These are phyloP conservation scores for Pogonophryne albipinna DNA, from an alignment of 2,797 vertebrate species.

Conservation along the genomic window DNA sequence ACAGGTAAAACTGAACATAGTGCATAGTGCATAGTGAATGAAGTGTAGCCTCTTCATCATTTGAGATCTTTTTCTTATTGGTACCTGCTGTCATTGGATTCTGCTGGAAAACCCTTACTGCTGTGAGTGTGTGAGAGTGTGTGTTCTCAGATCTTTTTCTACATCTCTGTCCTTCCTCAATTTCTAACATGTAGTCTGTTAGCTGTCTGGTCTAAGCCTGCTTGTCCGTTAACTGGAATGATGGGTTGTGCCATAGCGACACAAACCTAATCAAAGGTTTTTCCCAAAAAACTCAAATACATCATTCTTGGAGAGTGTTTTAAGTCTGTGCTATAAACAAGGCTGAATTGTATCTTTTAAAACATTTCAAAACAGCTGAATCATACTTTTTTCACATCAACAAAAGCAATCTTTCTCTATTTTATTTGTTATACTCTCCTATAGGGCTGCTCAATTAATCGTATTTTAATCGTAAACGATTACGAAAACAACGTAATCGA, in stretches of 20 bases:
- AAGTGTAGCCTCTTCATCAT: slow-evolving; percentile 44
- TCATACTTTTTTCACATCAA: slow-evolving; percentile 48
- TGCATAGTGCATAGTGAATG: slow-evolving; percentile 7
- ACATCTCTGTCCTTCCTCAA: slow-evolving; percentile 27
- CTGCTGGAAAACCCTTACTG: slow-evolving; percentile 68
- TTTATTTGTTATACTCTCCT: slow-evolving; percentile 17
- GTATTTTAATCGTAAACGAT: too few relatives aligned
- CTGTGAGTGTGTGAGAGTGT: slow-evolving; percentile 38
- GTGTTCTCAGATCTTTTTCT: slow-evolving; percentile 30
- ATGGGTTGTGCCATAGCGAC: slow-evolving; percentile 64
- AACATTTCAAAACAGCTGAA: slow-evolving; percentile 40
- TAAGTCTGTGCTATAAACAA: slow-evolving; percentile 7
- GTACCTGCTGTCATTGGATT: slow-evolving; percentile 61
- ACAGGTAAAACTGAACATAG: slow-evolving; percentile 25
- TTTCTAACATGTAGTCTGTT: slow-evolving; percentile 51
- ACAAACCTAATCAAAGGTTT: slow-evolving; percentile 53
- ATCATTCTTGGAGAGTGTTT: background rate
- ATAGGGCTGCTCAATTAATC: background rate
- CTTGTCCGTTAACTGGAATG: slow-evolving; percentile 74
- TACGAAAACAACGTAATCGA: too few relatives aligned
- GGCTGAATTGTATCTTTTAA: slow-evolving; percentile 24
- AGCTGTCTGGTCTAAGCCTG: slow-evolving; percentile 72
- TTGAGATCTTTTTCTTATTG: slow-evolving; percentile 45
- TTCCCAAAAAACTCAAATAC: slow-evolving; percentile 1
- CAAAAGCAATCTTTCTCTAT: slow-evolving; percentile 24